Evolutionary conservation across 1,140 invertebrate species (phyloP), one percentile per base, ranked within the genome.

Genomic region (Conopomorpha cramerella): DNA sequence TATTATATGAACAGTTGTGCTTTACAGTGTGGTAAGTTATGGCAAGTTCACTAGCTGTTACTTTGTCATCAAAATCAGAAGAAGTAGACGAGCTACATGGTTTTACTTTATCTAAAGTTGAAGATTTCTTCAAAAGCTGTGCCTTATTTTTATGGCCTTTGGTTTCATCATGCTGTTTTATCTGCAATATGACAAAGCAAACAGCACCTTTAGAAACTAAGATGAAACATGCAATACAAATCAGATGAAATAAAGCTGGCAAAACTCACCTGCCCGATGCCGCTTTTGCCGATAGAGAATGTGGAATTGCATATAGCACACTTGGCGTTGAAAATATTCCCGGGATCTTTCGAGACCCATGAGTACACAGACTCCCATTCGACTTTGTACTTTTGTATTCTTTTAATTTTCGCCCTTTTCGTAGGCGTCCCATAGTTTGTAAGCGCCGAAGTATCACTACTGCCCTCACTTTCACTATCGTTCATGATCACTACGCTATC

Each of bases 31-130:
- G 23, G n/a, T 25, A 25, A 7, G 23, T 25, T 25, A 25, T 6
- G 23, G 23, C 23, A 7, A 25, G n/a, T n/a, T 25, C 23, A 25
- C 25, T 1, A 14, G 38, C 38, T 30, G 17, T 13, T 34, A 28
- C 34, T 36, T 40, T 27, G 28, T 40, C 30, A 40, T 40, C 23
- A 36, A 30, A 29, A 28, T 3, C 32, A 26, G 14, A 36, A n/a
- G 25, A 40, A 29, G 6, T 34, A 15, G 32, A 35, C 6, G n/a
- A 25, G 23, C 23, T n/a, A n/a, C n/a, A n/a, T n/a, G n/a, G n/a
- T n/a, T n/a, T n/a, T n/a, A n/a, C n/a, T n/a, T n/a, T 25, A 25
- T 25, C 23, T 25, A 25, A 25, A 7, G 23, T 25, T 7, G 23
- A 25, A 25, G 23, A 7, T 25, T 25, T 25, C 23, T 25, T 25